Percentiles rank a stretch among this genome's conserved stretches.
Conservation (phyloP, 2,113 vertebrate species). For the Patagioenas fasciata region DNA sequence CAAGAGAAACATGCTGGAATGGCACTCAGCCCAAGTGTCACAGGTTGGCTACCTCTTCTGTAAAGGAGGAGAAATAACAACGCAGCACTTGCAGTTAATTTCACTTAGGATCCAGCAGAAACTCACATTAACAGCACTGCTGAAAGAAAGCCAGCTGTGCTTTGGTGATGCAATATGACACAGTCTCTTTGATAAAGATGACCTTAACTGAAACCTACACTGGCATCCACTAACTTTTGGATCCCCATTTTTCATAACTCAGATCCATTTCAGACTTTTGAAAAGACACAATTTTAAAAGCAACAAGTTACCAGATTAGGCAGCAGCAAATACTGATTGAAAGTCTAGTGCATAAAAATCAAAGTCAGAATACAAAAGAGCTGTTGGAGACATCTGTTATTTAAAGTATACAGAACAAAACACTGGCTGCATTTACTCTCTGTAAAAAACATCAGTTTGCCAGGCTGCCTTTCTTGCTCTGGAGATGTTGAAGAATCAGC, state of each 20-base stretch:
- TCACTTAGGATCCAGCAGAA: neutral
- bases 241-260: neutral
- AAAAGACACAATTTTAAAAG: slow-evolving; percentile 12
- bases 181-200: neutral
- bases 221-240: neutral
- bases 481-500: neutral
- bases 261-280: neutral
- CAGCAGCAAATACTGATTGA: slow-evolving; percentile 16
- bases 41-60: neutral
- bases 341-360: slow-evolving; percentile 10
- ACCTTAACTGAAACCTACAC: neutral
- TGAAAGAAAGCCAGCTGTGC: neutral
- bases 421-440: neutral
- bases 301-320: neutral
- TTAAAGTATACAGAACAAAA: slow-evolving; percentile 29
- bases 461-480: slow-evolving; percentile 6
- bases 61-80: neutral
- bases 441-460: neutral
- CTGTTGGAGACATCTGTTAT: neutral
- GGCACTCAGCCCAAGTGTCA: neutral
- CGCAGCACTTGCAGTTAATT: neutral
- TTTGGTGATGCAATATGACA: neutral
- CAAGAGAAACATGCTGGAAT: neutral
- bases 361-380: slow-evolving; percentile 8
- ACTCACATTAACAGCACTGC: neutral